These are phyloP conservation scores for Cirrhinus mrigala DNA, from an alignment of 2,797 vertebrate species.

Conservation along the genomic window DNA sequence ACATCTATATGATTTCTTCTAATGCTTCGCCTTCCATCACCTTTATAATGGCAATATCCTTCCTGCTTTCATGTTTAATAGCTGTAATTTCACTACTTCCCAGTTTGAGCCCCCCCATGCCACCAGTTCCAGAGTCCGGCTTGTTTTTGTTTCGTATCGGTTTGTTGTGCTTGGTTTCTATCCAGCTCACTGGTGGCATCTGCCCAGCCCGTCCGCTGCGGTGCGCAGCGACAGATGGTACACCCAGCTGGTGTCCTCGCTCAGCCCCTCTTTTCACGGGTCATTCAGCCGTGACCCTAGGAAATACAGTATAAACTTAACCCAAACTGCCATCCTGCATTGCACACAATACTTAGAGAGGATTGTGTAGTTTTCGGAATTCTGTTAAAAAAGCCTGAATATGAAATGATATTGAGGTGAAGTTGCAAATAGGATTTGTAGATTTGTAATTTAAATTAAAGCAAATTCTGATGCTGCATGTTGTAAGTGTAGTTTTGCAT, in stretches of 20 bases:
- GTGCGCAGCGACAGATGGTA: conserved; percentile 61
- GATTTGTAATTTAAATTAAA: background rate
- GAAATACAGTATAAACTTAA: conserved; percentile 31
- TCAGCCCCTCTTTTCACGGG: conserved; percentile 39
- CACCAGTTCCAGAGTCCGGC: conserved; percentile 16
- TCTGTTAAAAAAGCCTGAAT: background rate
- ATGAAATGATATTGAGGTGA: background rate
- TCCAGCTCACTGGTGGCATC: conserved; percentile 57
- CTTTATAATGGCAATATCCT: conserved; percentile 19
- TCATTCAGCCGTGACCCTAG: conserved; percentile 49
- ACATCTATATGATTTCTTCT: conserved; percentile 15
- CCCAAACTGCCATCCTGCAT: background rate
- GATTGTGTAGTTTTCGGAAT: background rate
- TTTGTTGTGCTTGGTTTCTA: conserved; percentile 51
- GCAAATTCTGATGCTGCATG: background rate
- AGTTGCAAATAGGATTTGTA: background rate
- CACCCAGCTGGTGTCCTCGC: conserved; percentile 56
- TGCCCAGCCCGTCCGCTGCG: conserved; percentile 45
- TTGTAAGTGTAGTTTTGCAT: background rate
- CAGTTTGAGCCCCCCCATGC: conserved; percentile 27
- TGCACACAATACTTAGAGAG: background rate
- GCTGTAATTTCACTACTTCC: conserved; percentile 39
- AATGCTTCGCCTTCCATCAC: background rate
- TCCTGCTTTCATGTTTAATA: conserved; percentile 16
- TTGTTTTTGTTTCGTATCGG: conserved; percentile 50